Conservation (phyloP, 2,113 vertebrate genomes). For the Desmodus rotundus region DNA sequence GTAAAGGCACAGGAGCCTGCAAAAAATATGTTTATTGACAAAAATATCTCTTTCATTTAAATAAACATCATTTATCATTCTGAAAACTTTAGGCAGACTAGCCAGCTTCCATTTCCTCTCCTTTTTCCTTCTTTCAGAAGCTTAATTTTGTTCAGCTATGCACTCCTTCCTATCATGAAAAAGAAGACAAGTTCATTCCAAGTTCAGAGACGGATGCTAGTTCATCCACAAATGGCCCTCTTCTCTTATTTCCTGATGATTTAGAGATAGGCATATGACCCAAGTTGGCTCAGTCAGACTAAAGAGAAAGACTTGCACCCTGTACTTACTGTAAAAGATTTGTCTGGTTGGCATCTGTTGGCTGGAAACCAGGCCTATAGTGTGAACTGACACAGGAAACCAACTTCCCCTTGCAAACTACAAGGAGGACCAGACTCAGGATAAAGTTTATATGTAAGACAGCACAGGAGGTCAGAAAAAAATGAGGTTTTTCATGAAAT, state of each 20-base stretch:
- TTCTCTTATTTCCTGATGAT: not conserved
- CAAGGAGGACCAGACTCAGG: not conserved
- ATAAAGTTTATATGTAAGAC: not conserved
- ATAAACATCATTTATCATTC: not conserved
- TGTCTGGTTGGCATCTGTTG: not conserved
- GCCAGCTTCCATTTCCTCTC: not conserved
- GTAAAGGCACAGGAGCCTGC: not conserved
- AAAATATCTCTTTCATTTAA: slow-evolving; percentile 45
- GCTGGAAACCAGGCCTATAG: not conserved
- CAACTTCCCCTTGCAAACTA: not conserved
- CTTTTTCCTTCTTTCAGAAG: not conserved
- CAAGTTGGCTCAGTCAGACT: not conserved
- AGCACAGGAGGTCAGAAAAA: not conserved
- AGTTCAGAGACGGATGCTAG: not conserved
- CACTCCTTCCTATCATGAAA: not conserved
- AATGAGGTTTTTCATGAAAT: not conserved
- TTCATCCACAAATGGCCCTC: not conserved
- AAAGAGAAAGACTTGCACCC: not conserved
- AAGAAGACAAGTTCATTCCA: not conserved
- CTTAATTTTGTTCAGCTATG: not conserved
- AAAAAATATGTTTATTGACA: slow-evolving; percentile 22
- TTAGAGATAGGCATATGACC: not conserved
- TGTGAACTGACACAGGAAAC: not conserved
- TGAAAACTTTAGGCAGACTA: not conserved
- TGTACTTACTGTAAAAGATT: not conserved